phyloP scores from a whole-genome alignment of 2,888 invertebrate species.

The Toxonevra muliebris region DNA sequence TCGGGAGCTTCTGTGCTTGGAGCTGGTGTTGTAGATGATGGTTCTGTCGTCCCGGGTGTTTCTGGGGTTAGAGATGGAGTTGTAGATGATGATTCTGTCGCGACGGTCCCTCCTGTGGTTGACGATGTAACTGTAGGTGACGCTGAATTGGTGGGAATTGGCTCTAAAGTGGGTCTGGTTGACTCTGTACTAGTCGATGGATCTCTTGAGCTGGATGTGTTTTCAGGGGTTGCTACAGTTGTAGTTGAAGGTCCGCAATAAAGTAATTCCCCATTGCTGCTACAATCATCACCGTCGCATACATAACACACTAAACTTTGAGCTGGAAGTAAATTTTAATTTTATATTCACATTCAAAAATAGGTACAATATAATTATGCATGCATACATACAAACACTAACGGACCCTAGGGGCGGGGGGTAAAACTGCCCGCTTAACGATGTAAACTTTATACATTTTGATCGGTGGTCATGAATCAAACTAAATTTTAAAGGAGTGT shows the following conservation, averaged over 20 bases:
- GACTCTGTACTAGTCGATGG: conserved; percentile 12
- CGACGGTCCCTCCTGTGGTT: neutral
- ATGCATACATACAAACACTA: no score
- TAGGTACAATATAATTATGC: no score
- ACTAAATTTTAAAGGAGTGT: no score
- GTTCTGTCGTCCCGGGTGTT: conserved; percentile 10
- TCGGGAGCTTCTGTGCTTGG: neutral
- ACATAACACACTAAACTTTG: conserved; percentile 44
- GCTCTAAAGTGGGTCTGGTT: no score
- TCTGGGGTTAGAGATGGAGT: conserved; percentile 9
- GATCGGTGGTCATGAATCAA: no score
- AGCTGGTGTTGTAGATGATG: neutral
- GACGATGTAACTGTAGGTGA: neutral
- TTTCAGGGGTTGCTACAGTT: no score
- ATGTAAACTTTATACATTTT: no score
- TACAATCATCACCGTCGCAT: conserved; percentile 51
- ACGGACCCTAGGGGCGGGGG: no score
- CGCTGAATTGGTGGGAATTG: no score
- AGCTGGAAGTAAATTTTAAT: no score
- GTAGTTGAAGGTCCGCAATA: conserved; percentile 31
- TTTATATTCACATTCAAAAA: no score
- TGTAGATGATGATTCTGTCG: neutral
- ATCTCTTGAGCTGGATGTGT: neutral
- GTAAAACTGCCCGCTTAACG: no score
- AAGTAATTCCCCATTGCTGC: conserved; percentile 20